A percentile compares a stretch with the other conserved stretches of the same genome.
Evolutionary conservation across 1,140 invertebrate species (phyloP).

Genomic region (Drosophila virilis): DNA sequence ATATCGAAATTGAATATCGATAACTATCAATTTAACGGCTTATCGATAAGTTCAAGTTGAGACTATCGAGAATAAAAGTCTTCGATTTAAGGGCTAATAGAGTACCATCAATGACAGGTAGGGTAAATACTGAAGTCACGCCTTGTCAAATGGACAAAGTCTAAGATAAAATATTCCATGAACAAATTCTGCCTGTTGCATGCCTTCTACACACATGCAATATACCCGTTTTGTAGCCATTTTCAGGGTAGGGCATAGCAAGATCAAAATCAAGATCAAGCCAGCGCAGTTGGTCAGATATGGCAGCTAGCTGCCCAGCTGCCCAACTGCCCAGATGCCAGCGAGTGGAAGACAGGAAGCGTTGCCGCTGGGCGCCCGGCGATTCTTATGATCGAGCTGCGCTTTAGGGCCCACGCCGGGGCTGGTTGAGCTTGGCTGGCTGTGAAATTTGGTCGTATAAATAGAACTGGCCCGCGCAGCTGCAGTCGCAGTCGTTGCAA

Average conservation of each 20-base stretch:
- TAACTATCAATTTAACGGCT: no score
- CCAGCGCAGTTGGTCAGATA: slow-evolving; percentile 20
- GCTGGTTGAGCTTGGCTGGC: slow-evolving; percentile 19
- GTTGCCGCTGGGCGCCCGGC: slow-evolving; percentile 45
- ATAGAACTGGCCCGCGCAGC: slow-evolving; percentile 44
- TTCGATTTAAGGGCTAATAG: no score
- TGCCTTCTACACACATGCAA: no score
- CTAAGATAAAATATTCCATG: no score
- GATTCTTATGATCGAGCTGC: slow-evolving; percentile 66
- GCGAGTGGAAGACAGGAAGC: slow-evolving; percentile 61
- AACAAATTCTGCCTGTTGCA: no score
- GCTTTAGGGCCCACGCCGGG: slow-evolving; percentile 60
- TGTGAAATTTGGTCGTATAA: slow-evolving; percentile 48
- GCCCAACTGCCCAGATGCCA: not conserved
- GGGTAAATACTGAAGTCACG: no score
- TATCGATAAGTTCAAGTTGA: no score
- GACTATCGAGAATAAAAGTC: no score
- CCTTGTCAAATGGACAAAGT: no score
- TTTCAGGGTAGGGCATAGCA: not conserved
- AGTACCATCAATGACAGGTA: no score
- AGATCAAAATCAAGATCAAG: slow-evolving; percentile 55
- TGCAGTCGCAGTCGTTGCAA: slow-evolving; percentile 66
- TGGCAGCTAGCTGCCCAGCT: slow-evolving; percentile 10
- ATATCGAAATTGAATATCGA: no score
- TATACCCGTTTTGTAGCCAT: no score